phyloP scores from a whole-genome alignment of 1,140 invertebrate species.

The Elysia chlorotica region DNA sequence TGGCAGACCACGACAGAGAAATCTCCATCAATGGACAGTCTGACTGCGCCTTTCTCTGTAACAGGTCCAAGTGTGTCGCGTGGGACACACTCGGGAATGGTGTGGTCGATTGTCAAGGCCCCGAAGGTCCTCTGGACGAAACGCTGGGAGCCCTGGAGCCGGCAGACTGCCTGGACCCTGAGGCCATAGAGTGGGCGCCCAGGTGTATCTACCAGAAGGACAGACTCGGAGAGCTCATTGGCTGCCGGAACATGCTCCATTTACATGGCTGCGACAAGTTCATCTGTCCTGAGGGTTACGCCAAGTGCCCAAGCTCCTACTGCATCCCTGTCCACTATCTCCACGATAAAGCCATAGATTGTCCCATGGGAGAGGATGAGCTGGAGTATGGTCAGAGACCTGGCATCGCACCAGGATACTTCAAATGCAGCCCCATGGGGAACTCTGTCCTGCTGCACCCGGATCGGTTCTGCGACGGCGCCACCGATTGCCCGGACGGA shows the following conservation, averaged over 20 bases:
- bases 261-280: background rate
- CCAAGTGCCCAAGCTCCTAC: slow-evolving; percentile 6
- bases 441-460: background rate
- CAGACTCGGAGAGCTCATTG: background rate
- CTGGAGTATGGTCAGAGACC: background rate
- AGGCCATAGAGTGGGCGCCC: too few relatives aligned
- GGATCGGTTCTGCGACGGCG: background rate
- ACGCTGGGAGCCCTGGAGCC: background rate
- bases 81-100: background rate
- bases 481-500: background rate
- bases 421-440: background rate
- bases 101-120: background rate
- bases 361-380: slow-evolving; percentile 3
- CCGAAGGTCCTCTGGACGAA: slow-evolving; percentile 7
- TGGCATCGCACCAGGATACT: background rate
- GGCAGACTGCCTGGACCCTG: background rate
- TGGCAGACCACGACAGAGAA: background rate
- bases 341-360: background rate
- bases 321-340: background rate
- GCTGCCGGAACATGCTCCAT: slow-evolving; percentile 1
- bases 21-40: background rate
- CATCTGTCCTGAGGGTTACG: background rate
- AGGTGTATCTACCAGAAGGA: slow-evolving; percentile 2
- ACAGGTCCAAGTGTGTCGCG: slow-evolving; percentile 1
- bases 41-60: slow-evolving; percentile 1